Conservation (phyloP, 2,113 vertebrate species). For the Furnarius figulus region DNA sequence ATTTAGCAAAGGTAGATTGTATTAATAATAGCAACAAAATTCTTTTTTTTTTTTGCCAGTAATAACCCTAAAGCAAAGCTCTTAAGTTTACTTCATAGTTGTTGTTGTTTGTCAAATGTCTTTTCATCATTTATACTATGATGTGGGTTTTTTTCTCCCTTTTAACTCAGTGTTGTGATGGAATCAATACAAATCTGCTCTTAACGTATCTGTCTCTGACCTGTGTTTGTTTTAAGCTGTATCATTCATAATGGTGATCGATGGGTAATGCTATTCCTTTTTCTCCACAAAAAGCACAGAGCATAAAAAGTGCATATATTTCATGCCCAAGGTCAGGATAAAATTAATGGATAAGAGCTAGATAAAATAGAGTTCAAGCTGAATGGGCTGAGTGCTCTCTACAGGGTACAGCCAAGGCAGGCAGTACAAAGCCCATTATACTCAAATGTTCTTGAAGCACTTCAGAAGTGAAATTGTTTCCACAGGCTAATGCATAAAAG, state of each 20-base stretch:
- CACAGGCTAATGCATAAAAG: slow-evolving; percentile 80
- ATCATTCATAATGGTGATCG: slow-evolving; percentile 91
- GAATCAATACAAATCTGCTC: slow-evolving; percentile 82
- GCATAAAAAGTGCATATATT: slow-evolving; percentile 81
- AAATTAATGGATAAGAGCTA: slow-evolving; percentile 90
- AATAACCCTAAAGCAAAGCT: slow-evolving; percentile 59
- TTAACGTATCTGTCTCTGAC: slow-evolving; percentile 82
- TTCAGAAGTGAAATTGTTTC: slow-evolving; percentile 80
- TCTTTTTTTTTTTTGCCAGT: slow-evolving; percentile 25
- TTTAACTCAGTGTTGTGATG: slow-evolving; percentile 73
- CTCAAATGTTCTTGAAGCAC: slow-evolving; percentile 80
- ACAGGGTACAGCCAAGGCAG: slow-evolving; percentile 78
- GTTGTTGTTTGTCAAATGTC: slow-evolving; percentile 65
- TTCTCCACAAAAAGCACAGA: slow-evolving; percentile 77
- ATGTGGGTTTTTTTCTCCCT: slow-evolving; percentile 33
- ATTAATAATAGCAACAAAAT: slow-evolving; percentile 56
- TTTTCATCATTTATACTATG: slow-evolving; percentile 74
- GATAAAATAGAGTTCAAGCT: slow-evolving; percentile 89
- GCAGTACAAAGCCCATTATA: slow-evolving; percentile 83
- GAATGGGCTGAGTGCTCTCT: slow-evolving; percentile 82
- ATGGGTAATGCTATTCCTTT: slow-evolving; percentile 83
- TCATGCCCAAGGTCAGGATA: slow-evolving; percentile 85
- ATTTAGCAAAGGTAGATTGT: background rate
- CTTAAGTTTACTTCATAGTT: slow-evolving; percentile 38
- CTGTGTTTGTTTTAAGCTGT: slow-evolving; percentile 82